A percentile compares a stretch with the other conserved stretches of the same genome.
phyloP scores from a whole-genome alignment of 2,888 invertebrate genomes.

The Nymphalis urticae region DNA sequence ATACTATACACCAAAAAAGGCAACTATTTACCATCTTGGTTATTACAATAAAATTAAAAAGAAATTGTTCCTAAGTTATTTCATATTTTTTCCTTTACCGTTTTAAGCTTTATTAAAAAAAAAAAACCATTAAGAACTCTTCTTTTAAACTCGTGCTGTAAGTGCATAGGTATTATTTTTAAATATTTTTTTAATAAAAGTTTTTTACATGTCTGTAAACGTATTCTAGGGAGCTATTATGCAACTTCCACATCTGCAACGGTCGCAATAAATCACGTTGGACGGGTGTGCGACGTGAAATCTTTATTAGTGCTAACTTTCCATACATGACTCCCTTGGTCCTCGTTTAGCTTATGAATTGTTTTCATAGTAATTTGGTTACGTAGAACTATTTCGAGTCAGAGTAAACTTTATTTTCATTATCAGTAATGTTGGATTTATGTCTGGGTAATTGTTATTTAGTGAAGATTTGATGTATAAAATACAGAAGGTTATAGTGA shows the following conservation, averaged over 20 bases:
- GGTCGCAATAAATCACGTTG: conserved; percentile 20
- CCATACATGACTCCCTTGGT: conserved; percentile 43
- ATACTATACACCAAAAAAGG: too few relatives aligned
- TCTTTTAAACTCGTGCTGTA: neutral
- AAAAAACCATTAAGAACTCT: too few relatives aligned
- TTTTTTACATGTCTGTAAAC: conserved; percentile 20
- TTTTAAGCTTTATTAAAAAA: too few relatives aligned
- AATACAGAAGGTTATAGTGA: too few relatives aligned
- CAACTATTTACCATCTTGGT: too few relatives aligned
- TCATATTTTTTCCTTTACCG: too few relatives aligned
- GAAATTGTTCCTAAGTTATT: too few relatives aligned
- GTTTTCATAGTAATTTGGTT: conserved; percentile 39
- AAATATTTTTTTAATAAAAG: conserved; percentile 2
- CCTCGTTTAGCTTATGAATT: conserved; percentile 44
- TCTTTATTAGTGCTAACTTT: conserved; percentile 45
- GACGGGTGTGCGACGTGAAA: conserved; percentile 35
- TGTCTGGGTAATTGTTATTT: too few relatives aligned
- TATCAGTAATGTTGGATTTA: too few relatives aligned
- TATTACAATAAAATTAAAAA: too few relatives aligned
- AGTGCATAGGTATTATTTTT: neutral
- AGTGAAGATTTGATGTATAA: too few relatives aligned
- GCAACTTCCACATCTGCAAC: conserved; percentile 28
- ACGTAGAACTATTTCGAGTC: conserved; percentile 5
- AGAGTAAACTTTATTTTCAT: neutral
- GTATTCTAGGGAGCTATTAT: conserved; percentile 30